Evolutionary conservation across 2,797 vertebrate genomes (phyloP).

Genomic region (Cuniculus paca): DNA sequence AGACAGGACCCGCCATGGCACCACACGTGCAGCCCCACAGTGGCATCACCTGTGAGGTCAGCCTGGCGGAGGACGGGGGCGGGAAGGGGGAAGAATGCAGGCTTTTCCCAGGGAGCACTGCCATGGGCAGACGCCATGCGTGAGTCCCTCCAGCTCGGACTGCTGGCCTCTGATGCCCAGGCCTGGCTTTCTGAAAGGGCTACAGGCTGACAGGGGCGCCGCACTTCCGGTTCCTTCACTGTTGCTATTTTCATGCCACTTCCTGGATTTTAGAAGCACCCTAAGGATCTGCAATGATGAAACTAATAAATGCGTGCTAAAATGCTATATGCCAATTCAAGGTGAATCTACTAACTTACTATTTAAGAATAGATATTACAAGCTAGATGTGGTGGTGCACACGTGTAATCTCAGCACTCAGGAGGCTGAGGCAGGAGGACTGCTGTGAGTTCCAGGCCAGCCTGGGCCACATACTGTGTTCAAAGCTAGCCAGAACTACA

Average conservation of each 20-base stretch:
- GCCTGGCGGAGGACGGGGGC: neutral
- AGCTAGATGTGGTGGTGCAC: neutral
- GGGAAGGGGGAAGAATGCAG: neutral
- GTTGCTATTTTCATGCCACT: neutral
- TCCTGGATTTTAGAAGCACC: neutral
- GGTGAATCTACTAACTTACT: neutral
- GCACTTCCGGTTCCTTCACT: neutral
- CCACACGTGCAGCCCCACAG: neutral
- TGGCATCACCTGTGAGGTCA: neutral
- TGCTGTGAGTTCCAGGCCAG: neutral
- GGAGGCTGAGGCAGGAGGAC: neutral
- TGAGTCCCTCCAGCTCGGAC: neutral
- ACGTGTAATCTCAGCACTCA: neutral
- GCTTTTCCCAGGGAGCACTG: neutral
- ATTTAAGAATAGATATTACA: neutral
- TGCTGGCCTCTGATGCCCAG: neutral
- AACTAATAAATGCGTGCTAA: neutral
- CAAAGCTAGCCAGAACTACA: neutral
- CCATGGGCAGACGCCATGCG: neutral
- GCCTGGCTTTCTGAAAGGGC: neutral
- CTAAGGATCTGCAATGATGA: neutral
- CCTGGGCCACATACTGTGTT: neutral
- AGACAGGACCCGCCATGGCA: too few species aligned
- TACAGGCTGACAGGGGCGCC: neutral
- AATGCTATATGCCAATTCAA: neutral